Evolutionary conservation across 2,888 invertebrate species (phyloP), one percentile per base, ranked within the genome.

Genomic region (Exocentrus adspersus): DNA sequence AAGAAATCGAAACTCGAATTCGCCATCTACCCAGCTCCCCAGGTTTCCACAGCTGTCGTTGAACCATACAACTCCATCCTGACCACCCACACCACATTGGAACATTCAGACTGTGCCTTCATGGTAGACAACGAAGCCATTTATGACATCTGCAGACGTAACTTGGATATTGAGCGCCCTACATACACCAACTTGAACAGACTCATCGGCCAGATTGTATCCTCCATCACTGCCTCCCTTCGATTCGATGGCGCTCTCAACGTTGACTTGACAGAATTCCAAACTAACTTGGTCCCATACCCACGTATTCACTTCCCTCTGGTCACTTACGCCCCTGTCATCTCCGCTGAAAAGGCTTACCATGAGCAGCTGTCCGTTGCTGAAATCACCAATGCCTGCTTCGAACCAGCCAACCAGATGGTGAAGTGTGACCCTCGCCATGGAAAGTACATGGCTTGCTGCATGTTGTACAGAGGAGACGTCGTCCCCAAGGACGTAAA

Each of bases 21-120:
- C 85, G 94, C 97, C 75, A 95, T 97, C 84, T 97, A 97, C 84
- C 97, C 97, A 61, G 97, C 97, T 41, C 97, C 97, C 6, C 91
- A 92, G 83, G 91, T 93, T 43, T 93, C 93, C 71, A 93, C 93
- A 32, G 93, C 93, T 62, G 93, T 93, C 43, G 97, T 97, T n/a
- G 97, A 97, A 83, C 97, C 97, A 21, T 97, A 97, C 90, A 97
- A 97, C 86, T 95, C 97, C 0, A 95, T 97, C 80, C 86, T 97
- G 78, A 97, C 96, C 79, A 97, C 97, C 65, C 97, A 97, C 86
- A 97, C 97, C 59, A 97, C 97, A 64, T 84, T 93, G 77, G 96
- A 97, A 83, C 97, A 96, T 84, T 95, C 95, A 0, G 96, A 96
- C 86, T 97, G 97, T 84, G 95, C 96, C 52, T 97, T 97, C 86